Conservation (phyloP, 2,888 invertebrate genomes). For the Scaptomyza polygonia region DNA sequence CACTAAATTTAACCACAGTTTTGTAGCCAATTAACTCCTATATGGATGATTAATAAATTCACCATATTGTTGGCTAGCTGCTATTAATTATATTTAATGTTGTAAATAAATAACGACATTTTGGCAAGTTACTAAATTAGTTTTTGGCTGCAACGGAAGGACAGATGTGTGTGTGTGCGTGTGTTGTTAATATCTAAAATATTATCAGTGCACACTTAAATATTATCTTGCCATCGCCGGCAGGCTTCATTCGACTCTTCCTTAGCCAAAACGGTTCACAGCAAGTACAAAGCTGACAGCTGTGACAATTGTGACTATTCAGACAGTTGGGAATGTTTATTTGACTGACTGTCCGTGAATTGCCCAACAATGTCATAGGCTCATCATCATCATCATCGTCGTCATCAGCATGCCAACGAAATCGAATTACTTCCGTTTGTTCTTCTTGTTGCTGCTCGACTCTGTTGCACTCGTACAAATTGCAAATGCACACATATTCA, state of each 20-base stretch:
- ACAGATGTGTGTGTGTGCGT: slow-evolving; percentile 12
- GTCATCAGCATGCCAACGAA: slow-evolving; percentile 61
- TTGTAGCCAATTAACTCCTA: neutral
- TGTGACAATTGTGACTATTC: slow-evolving; percentile 44
- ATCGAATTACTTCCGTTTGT: slow-evolving; percentile 77
- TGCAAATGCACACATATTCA: slow-evolving; percentile 3
- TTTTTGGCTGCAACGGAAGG: slow-evolving; percentile 46
- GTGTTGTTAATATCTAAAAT: slow-evolving; percentile 36
- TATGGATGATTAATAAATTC: slow-evolving; percentile 1
- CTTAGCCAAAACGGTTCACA: neutral
- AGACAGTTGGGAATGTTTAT: slow-evolving; percentile 43
- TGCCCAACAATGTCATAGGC: slow-evolving; percentile 60
- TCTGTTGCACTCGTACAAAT: slow-evolving; percentile 25
- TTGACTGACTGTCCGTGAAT: slow-evolving; percentile 42
- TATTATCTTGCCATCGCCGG: slow-evolving; percentile 30
- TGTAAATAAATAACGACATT: slow-evolving; percentile 54
- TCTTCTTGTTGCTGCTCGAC: slow-evolving; percentile 12
- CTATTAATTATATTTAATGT: slow-evolving; percentile 55
- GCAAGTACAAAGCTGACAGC: slow-evolving; percentile 36
- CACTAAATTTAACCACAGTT: slow-evolving; percentile 1
- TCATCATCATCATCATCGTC: slow-evolving; percentile 62
- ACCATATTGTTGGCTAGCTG: slow-evolving; percentile 46
- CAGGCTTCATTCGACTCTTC: neutral
- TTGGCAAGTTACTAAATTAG: slow-evolving; percentile 31
- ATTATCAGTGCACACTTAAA: slow-evolving; percentile 52